Evolutionary conservation across 2,113 vertebrate species (phyloP), one percentile per base, ranked within the genome.

Genomic region (Danio rerio): DNA sequence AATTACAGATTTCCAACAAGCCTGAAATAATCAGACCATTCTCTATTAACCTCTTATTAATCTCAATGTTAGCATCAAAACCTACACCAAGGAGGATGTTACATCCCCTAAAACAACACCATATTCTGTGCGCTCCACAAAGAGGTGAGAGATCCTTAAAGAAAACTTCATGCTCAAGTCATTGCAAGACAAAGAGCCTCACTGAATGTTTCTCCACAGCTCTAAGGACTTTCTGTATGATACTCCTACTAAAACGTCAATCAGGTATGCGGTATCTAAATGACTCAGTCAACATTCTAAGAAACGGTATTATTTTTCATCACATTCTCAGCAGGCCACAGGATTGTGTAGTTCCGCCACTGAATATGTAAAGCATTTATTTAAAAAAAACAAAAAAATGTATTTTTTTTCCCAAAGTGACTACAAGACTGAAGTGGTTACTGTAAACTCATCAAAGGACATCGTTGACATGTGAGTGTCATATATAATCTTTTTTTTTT

Each of bases 81-180:
- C 65, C 49, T 87, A 82, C 52, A 80, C 69, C 20, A 83, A 21
- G 58, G 53, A 47, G 63, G 15, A 81, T 71, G 18, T 16, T 43
- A 77, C 65, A 49, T 85, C 20, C 75, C 49, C 81, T 63, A 83
- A 70, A 45, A 81, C 31, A 71, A 0, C 82, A 45, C 43, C 55
- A 6, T 87, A 86, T 73, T 10, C 89, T 61, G 42, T 88, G 88
- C 47, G 81, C 87, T 3, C 85, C 83, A 83, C 89, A 63, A 69
- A 82, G 76, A 85, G 82, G 85, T 86, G n/a, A 78, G 81, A 61
- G 5, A 31, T 31, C 9, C 42, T 81, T 2, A 52, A 21, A 80
- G 31, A 55, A 15, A 49, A 58, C 21, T 16, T 40, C 18, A 56
- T 9, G 69, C 11, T 52, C 5, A 2, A 52, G 49, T 52, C 7